These are phyloP conservation scores for Meandrusa payeni DNA, from an alignment of 2,888 invertebrate genomes.

Conservation along the genomic window DNA sequence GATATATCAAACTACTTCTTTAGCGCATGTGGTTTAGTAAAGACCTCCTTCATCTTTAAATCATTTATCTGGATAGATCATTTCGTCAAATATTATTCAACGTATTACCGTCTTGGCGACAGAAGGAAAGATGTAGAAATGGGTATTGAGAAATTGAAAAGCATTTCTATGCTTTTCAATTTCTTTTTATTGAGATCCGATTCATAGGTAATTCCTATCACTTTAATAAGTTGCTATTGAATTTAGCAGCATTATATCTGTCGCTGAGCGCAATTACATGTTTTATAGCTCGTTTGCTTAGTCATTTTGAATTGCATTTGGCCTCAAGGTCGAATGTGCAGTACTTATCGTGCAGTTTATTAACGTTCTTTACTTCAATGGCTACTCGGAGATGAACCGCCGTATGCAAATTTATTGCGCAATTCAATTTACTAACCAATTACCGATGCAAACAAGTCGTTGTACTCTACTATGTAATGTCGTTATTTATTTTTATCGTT, in stretches of 20 bases:
- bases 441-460: slow-evolving; percentile 1
- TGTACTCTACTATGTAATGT: slow-evolving; percentile 2
- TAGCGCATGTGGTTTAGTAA: too few species aligned
- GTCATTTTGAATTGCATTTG: slow-evolving; percentile 30
- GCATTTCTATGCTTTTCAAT: too few species aligned
- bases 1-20: too few species aligned
- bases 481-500: not conserved
- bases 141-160: too few species aligned
- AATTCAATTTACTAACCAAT: slow-evolving; percentile 13
- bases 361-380: slow-evolving; percentile 25
- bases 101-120: too few species aligned
- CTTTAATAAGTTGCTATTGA: slow-evolving; percentile 2
- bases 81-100: too few species aligned
- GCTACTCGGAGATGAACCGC: slow-evolving; percentile 16
- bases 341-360: slow-evolving; percentile 34
- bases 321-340: slow-evolving; percentile 38
- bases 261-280: slow-evolving; percentile 20
- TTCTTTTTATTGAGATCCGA: too few species aligned
- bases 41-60: too few species aligned
- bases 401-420: slow-evolving; percentile 17
- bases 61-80: too few species aligned
- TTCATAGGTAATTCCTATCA: not conserved
- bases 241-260: slow-evolving; percentile 5
- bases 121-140: too few species aligned
- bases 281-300: slow-evolving; percentile 29